These are phyloP conservation scores for Andrena minutula DNA, from an alignment of 2,888 invertebrate species.

Conservation along the genomic window DNA sequence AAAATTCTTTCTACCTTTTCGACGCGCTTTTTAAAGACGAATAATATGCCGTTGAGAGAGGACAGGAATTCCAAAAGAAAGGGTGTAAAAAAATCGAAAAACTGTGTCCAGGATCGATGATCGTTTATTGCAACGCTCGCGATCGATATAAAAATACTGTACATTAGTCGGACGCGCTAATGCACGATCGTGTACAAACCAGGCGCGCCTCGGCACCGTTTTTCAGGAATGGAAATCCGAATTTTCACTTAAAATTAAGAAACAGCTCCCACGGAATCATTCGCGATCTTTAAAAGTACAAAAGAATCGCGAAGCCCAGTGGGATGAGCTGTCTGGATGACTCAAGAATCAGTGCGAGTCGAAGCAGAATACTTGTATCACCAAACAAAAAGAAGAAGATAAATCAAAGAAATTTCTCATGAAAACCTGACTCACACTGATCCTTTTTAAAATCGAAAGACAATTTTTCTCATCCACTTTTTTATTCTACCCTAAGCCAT, in stretches of 20 bases:
- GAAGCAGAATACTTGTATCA: not conserved
- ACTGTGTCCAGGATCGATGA: not conserved
- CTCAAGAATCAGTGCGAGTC: not conserved
- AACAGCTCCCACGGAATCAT: not conserved
- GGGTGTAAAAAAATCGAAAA: not conserved
- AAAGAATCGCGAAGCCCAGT: not conserved
- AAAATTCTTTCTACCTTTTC: no score
- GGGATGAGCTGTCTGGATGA: not conserved
- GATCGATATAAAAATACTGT: slow-evolving; percentile 81
- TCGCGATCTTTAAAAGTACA: not conserved
- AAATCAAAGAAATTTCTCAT: not conserved
- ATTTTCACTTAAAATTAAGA: slow-evolving; percentile 47
- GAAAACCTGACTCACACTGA: not conserved
- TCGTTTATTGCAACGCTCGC: slow-evolving; percentile 68
- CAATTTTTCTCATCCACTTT: slow-evolving; percentile 1
- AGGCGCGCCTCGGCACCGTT: slow-evolving; percentile 64
- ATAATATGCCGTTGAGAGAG: no score
- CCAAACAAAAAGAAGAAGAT: not conserved
- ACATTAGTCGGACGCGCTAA: slow-evolving; percentile 66
- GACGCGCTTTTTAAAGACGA: no score
- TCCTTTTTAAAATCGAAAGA: slow-evolving; percentile 2
- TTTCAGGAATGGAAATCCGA: slow-evolving; percentile 77
- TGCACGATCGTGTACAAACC: slow-evolving; percentile 52
- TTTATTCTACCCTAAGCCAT: not conserved
- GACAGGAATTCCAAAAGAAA: no score